Conservation (phyloP, 2,888 invertebrate genomes). For the Mesochorus sp. region DNA sequence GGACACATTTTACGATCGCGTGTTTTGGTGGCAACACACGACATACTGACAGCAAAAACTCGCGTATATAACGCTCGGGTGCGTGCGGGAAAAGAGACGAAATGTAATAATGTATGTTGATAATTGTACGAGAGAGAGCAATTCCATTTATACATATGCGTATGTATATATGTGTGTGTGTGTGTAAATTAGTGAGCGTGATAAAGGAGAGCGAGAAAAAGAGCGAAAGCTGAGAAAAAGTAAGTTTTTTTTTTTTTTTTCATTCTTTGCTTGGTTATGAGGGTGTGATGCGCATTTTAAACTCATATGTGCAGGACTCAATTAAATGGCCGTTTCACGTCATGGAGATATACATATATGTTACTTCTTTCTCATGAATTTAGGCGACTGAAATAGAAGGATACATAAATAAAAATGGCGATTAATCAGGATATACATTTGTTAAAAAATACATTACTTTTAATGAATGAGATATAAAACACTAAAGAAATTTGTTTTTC, state of each 20-base stretch:
- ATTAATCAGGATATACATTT: no score
- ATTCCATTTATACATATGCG: background rate
- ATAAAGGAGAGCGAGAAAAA: conserved; percentile 3
- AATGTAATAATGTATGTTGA: conserved; percentile 40
- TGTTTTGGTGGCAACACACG: conserved; percentile 32
- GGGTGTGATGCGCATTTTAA: background rate
- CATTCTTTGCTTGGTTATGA: conserved; percentile 41
- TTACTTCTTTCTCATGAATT: no score
- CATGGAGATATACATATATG: background rate
- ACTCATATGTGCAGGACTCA: conserved; percentile 43
- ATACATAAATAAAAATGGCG: no score
- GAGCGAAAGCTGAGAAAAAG: conserved; percentile 32
- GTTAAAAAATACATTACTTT: no score
- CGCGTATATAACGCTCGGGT: background rate
- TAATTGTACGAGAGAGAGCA: conserved; percentile 32
- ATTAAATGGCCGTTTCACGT: conserved; percentile 13
- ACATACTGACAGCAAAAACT: conserved; percentile 35
- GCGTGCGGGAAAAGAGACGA: conserved; percentile 14
- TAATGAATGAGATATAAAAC: no score
- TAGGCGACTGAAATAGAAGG: no score
- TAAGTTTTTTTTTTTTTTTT: conserved; percentile 35
- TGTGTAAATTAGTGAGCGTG: no score
- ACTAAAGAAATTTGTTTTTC: conserved; percentile 10
- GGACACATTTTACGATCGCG: conserved; percentile 41
- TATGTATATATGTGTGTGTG: no score